Evolutionary conservation across 2,113 vertebrate genomes (phyloP).

Genomic region (Tenebrosternarchus preto): DNA sequence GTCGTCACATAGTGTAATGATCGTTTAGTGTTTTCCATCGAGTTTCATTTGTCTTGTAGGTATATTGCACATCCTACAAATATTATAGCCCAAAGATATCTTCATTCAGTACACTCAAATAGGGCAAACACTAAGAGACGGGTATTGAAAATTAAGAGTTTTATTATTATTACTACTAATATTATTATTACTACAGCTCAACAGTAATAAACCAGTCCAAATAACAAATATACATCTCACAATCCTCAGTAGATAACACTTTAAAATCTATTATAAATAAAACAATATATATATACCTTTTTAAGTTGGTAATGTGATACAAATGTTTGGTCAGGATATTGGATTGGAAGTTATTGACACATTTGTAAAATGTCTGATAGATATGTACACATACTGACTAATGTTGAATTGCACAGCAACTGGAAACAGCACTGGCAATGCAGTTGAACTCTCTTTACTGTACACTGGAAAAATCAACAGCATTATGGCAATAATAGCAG

Average conservation of each 20-base stretch:
- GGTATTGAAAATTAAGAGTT: slow-evolving; percentile 14
- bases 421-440: slow-evolving; percentile 56
- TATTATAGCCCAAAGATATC: too few species aligned
- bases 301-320: slow-evolving; percentile 34
- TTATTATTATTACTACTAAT: slow-evolving; percentile 24
- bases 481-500: slow-evolving; percentile 33
- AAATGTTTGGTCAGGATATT: slow-evolving; percentile 36
- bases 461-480: slow-evolving; percentile 27
- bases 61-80: too few species aligned
- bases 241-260: background rate
- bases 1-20: too few species aligned
- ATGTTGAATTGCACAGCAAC: slow-evolving; percentile 67
- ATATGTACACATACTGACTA: slow-evolving; percentile 54
- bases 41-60: too few species aligned
- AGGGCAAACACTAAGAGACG: background rate
- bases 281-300: slow-evolving; percentile 2
- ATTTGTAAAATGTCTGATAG: slow-evolving; percentile 49
- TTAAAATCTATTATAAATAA: slow-evolving; percentile 37
- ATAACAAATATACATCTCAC: slow-evolving; percentile 43
- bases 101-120: background rate
- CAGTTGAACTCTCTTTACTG: slow-evolving; percentile 27
- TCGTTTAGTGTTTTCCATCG: too few species aligned
- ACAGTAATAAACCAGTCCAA: slow-evolving; percentile 54
- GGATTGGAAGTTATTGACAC: slow-evolving; percentile 40
- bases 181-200: slow-evolving; percentile 33